These are phyloP conservation scores for Chironomus tentans DNA, from an alignment of 2,888 invertebrate genomes.

Conservation along the genomic window DNA sequence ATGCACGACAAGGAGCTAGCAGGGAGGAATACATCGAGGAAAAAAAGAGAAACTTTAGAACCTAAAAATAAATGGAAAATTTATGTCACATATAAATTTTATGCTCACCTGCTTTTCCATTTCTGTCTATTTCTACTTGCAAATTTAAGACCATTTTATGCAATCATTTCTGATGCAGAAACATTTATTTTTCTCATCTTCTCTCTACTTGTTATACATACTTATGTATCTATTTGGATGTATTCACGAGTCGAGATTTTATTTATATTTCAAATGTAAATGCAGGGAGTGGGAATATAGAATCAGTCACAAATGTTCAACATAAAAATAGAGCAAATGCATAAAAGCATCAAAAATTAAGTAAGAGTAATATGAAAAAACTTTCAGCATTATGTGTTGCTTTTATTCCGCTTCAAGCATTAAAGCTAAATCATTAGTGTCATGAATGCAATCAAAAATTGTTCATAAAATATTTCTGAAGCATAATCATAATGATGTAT, in stretches of 20 bases:
- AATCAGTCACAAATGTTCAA: too few species aligned
- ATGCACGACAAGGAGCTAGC: not conserved
- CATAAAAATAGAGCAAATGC: too few species aligned
- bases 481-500: too few species aligned
- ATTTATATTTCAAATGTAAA: too few species aligned
- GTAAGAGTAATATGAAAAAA: too few species aligned
- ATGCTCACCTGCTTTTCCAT: slow-evolving; percentile 1
- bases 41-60: not conserved
- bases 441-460: too few species aligned
- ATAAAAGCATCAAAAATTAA: too few species aligned
- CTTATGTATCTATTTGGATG: not conserved
- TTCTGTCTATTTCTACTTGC: not conserved
- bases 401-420: too few species aligned
- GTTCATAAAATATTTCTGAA: too few species aligned
- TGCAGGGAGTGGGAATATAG: too few species aligned
- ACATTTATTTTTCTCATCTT: not conserved
- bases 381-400: too few species aligned
- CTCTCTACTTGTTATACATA: not conserved
- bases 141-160: slow-evolving; percentile 8
- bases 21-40: not conserved
- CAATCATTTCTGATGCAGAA: slow-evolving; percentile 7
- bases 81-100: slow-evolving; percentile 15
- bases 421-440: too few species aligned
- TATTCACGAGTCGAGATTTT: not conserved
- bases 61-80: slow-evolving; percentile 7